Evolutionary conservation across 2,888 invertebrate genomes (phyloP), one percentile per base, ranked within the genome.

Genomic region (Chaetoderma sp.): DNA sequence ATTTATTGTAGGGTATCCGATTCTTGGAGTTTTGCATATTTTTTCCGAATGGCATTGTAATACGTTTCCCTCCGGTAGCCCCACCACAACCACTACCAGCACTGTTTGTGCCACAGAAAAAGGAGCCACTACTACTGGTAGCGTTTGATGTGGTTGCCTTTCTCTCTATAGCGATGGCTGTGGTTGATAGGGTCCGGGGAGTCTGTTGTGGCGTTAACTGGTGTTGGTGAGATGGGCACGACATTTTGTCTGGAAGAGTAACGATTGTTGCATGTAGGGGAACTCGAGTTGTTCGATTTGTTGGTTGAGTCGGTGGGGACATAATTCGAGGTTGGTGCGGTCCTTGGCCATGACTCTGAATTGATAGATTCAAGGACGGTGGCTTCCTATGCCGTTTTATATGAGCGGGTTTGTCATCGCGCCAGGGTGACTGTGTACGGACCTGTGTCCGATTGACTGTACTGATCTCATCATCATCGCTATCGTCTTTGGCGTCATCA

Each of bases 351-450:
- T 32, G 28, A 27, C 21, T 25, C 18, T 28, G n/a, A 32, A 33
- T 28, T 30, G 52, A 10, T 18, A 30, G 16, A n/a, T n/a, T n/a
- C n/a, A n/a, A n/a, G n/a, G n/a, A n/a, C 2, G 52, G 52, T n/a
- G 32, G 52, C 16, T 33, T 16, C 13, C 52, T 28, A n/a, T 52
- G 52, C 2, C 52, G 52, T 30, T 33, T 21, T 6, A n/a, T 52
- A 28, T 32, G 10, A 16, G 52, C 13, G 1, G 52, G 52, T 52
- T 21, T 52, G 32, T 52, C 52, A 33, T 52, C 52, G 28, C 32
- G 52, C 52, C 52, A 52, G 8, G 52, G 52, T 10, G 52, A 52
- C 32, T 52, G 52, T 16, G 52, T 52, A 1, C 52, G 52, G 21
- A 52, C 52, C 52, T 32, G 23, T 16, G 52, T 33, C 16, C 32